Base-by-base conservation (phyloP, 1,140 invertebrate genomes). In the Eumeta japonica region DNA sequence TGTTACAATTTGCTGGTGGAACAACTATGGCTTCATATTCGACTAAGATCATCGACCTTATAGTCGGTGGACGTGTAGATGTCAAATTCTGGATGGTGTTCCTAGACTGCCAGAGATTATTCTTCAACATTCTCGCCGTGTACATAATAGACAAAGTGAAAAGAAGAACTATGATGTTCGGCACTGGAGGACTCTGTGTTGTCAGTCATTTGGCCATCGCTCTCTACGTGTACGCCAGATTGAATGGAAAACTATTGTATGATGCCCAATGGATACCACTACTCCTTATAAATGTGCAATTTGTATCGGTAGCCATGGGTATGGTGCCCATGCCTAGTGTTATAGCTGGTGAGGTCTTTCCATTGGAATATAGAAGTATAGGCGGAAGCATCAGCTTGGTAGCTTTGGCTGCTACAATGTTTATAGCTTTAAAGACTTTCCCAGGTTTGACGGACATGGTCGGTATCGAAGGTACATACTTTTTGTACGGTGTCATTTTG, bases 11-110 rank as follows among this genome's bases (percentile, higher is more conserved):
- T 3, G 53, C 57, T 31, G 67, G 63, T 3, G 56, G 45, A 0
- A 56, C 52, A 0, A 52, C 81, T 0, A 77, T 89, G 16, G 79
- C 81, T 16, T 86, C 85, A 44, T 89, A 87, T 50, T 79, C 84
- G 0, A 82, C 85, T 1, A 62, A 70, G 1, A 81, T 83, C 41
- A 75, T 80, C 48, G 50, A 62, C 13, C 49, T 76, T 5, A 55
- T 79, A 2, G 48, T 80, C 16, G 77, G 71, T 3, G 58, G 66
- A 3, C 44, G 74, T 0, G 50, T 66, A 1, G 63, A 85, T 43
- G 74, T 77, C 10, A 76, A 81, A 36, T 85, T 41, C 52, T 86
- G 35, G 67, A 90, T 52, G 86, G 84, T 58, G 46, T 72, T 28
- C 70, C 83, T 45, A 70, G 87, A 55, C 52, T 84, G n/a, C 7